phyloP scores from a whole-genome alignment of 2,797 vertebrate genomes.

The Acrocephalus scirpaceus region DNA sequence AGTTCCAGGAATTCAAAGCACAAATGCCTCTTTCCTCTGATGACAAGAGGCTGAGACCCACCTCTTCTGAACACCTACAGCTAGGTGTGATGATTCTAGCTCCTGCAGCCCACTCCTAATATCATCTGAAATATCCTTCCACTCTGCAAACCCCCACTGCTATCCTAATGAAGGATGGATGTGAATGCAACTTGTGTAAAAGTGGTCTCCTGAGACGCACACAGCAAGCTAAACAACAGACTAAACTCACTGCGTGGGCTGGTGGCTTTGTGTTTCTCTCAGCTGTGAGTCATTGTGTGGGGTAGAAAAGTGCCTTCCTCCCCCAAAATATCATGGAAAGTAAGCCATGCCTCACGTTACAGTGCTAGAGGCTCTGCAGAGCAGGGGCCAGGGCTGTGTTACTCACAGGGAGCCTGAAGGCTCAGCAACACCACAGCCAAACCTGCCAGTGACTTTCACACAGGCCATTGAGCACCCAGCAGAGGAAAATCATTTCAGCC shows the following conservation, averaged over 20 bases:
- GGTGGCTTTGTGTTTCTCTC: neutral
- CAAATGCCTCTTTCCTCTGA: neutral
- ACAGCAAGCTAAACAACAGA: neutral
- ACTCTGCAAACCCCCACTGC: neutral
- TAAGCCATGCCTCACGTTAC: neutral
- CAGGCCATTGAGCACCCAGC: neutral
- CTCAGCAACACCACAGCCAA: neutral
- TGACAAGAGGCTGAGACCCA: neutral
- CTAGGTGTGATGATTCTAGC: neutral
- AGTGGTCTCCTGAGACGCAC: neutral
- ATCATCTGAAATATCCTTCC: neutral
- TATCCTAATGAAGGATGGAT: neutral
- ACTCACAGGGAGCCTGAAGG: neutral
- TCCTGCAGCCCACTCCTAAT: neutral
- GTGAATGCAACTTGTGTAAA: neutral
- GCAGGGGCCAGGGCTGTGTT: neutral
- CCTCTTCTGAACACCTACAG: neutral
- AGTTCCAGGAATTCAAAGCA: neutral
- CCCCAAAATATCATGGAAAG: neutral
- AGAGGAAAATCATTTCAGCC: neutral
- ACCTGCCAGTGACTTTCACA: neutral
- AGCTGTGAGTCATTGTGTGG: conserved; percentile 36
- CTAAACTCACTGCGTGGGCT: neutral
- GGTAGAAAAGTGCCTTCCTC: neutral
- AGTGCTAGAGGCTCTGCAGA: neutral